Evolutionary conservation across 2,113 vertebrate species (phyloP), one percentile per base, ranked within the genome.

Genomic region (Eclectus roratus): DNA sequence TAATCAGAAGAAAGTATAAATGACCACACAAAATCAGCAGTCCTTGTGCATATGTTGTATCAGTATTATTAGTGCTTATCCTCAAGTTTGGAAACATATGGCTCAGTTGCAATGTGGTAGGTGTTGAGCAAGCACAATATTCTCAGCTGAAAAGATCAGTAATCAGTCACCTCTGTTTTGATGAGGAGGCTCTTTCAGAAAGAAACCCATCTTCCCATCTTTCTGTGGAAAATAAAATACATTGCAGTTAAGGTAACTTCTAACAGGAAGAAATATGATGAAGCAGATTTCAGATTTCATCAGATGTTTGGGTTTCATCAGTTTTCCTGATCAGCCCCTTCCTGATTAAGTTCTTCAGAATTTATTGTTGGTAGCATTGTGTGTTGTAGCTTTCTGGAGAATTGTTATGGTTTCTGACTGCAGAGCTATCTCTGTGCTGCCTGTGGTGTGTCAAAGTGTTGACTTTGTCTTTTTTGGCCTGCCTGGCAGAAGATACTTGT

Each of bases 401-500:
- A 53, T 6, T 25, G 8, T 63, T 71, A 12, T 0, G 1, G 3
- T 58, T 4, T 41, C 41, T 60, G 60, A 43, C 6, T 39, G 15
- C 23, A 55, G 58, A 77, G 31, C 21, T 64, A 8, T 25, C 3
- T 55, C 64, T 68, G 3, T 27, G 12, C n/a, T 66, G 9, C 35
- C 18, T 55, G 24, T 78, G 33, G 3, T 89, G 27, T 69, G 27
- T 47, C 29, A 28, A 50, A n/a, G 27, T 1, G 0, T 17, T 90
- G 39, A n/a, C 33, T 91, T 43, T 16, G 13, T 17, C 47, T 11
- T 6, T 69, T 84, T 56, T 70, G 41, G 63, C 8, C 17, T 25
- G 3, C 2, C 0, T 56, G 65, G 33, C 13, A 37, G 55, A 65
- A 77, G 53, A 10, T 3, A 1, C 31, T 71, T 0, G 0, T 72